Percentiles rank a stretch among this genome's conserved stretches.
These are phyloP conservation scores for Mus minutoides DNA, from an alignment of 2,797 vertebrate genomes.

Conservation along the genomic window DNA sequence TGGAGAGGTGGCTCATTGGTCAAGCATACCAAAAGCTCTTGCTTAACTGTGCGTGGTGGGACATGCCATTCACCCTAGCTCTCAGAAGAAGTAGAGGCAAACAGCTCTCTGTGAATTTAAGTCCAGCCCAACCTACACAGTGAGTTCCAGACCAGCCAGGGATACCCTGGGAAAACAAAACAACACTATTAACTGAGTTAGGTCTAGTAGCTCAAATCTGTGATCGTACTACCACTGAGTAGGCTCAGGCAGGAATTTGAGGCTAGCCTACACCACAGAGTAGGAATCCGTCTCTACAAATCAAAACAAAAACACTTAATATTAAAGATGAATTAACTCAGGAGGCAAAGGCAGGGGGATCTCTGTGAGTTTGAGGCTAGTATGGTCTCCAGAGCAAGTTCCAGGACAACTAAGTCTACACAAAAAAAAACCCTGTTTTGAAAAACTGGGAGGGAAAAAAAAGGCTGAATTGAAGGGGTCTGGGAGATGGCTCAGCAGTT, in stretches of 20 bases:
- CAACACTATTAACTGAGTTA: neutral
- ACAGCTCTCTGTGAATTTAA: neutral
- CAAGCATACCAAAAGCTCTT: neutral
- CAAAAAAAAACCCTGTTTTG: neutral
- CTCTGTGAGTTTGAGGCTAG: neutral
- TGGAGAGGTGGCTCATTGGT: neutral
- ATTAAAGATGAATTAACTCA: neutral
- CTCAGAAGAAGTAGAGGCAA: neutral
- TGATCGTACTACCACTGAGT: neutral
- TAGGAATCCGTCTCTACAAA: neutral
- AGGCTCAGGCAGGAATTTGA: neutral
- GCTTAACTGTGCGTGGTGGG: neutral
- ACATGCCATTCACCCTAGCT: neutral
- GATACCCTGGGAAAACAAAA: neutral
- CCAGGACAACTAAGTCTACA: neutral
- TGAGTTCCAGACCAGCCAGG: neutral
- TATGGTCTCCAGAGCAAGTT: neutral
- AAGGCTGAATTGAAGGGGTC: neutral
- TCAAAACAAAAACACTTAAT: neutral
- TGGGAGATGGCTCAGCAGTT: neutral
- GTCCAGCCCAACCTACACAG: neutral
- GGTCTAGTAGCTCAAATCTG: neutral
- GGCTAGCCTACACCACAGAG: neutral
- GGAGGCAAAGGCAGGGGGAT: neutral
- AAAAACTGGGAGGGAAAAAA: neutral